These are phyloP conservation scores for Platorchestia sp. DNA, from an alignment of 1,140 invertebrate genomes.

Conservation along the genomic window DNA sequence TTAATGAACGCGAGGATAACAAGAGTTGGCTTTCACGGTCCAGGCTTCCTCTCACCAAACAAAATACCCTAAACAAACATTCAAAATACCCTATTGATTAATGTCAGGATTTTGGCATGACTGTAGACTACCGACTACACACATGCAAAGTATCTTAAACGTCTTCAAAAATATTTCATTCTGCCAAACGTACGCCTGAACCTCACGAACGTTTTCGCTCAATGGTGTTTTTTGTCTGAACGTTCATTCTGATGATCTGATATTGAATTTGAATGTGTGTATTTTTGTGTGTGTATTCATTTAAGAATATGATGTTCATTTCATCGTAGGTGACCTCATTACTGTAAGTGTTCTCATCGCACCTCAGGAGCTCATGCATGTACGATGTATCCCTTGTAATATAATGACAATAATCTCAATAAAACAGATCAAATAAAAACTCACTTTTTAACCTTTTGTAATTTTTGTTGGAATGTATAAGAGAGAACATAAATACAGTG, in stretches of 20 bases:
- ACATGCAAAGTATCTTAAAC: no score
- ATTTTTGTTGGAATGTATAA: no score
- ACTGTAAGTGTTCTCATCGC: neutral
- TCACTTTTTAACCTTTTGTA: no score
- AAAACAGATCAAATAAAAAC: neutral
- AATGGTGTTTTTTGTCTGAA: neutral
- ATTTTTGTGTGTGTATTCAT: neutral
- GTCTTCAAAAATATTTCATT: no score
- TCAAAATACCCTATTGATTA: no score
- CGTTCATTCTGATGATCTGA: neutral
- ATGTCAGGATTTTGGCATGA: neutral
- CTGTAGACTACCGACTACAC: no score
- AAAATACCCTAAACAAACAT: no score
- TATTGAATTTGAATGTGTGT: neutral
- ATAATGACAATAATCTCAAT: constrained; percentile 1
- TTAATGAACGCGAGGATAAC: no score
- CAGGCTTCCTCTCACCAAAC: no score
- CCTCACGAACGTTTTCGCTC: neutral
- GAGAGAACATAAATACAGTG: no score
- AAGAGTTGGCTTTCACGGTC: no score
- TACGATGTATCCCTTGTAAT: neutral
- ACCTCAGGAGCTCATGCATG: neutral
- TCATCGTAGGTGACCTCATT: neutral
- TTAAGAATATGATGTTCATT: neutral
- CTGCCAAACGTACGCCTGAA: no score